Evolutionary conservation across 2,797 vertebrate species (phyloP).

Genomic region (Distichodus sexfasciatus): DNA sequence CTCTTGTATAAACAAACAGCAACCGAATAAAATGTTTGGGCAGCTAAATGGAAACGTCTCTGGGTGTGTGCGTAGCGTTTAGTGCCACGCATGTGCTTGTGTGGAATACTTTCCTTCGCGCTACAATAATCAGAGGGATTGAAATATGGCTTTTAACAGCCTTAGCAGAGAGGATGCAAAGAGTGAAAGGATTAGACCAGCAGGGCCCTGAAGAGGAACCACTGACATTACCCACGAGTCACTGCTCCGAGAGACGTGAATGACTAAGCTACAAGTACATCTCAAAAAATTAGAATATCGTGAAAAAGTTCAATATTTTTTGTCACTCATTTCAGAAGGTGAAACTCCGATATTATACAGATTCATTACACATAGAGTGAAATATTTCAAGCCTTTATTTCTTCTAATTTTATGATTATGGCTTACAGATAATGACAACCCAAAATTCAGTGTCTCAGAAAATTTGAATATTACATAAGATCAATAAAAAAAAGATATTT

Average conservation of each 20-base stretch:
- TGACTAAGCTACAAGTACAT: not conserved
- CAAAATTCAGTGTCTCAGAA: too few species aligned
- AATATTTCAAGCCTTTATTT: too few species aligned
- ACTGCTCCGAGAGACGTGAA: slow-evolving; percentile 36
- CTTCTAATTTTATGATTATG: too few species aligned
- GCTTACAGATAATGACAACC: too few species aligned
- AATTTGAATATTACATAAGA: too few species aligned
- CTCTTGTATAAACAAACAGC: slow-evolving; percentile 14
- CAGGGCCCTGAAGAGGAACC: slow-evolving; percentile 7
- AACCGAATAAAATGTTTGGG: slow-evolving; percentile 35
- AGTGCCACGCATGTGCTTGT: not conserved
- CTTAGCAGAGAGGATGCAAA: slow-evolving; percentile 50
- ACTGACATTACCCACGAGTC: slow-evolving; percentile 50
- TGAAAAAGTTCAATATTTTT: too few species aligned
- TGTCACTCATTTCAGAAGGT: too few species aligned
- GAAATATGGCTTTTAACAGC: slow-evolving; percentile 58
- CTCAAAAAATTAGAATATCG: too few species aligned
- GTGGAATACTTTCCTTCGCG: slow-evolving; percentile 6
- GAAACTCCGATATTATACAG: too few species aligned
- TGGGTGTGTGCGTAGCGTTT: not conserved
- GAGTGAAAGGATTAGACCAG: slow-evolving; percentile 44
- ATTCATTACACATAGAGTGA: too few species aligned
- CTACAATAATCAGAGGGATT: slow-evolving; percentile 29
- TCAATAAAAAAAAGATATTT: too few species aligned
- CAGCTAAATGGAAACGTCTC: slow-evolving; percentile 53